Evolutionary conservation across 53 echinoderm and acorn worm genomes (phyloP).

Genomic region (Crossaster papposus): DNA sequence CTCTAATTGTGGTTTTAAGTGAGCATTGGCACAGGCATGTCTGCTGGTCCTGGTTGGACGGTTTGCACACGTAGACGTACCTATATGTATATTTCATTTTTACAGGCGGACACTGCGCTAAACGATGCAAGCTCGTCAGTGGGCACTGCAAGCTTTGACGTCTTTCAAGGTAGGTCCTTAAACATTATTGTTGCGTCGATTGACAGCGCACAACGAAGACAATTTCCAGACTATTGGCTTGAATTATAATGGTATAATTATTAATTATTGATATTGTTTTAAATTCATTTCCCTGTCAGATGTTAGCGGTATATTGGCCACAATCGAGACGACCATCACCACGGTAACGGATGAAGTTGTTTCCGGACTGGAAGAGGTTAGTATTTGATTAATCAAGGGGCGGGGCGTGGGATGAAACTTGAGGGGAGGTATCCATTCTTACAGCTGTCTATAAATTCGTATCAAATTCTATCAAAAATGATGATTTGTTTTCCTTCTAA

Average conservation of each 20-base stretch:
- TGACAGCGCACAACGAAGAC: no score
- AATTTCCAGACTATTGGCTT: neutral
- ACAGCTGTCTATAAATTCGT: neutral
- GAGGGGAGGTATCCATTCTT: no score
- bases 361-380: conserved; percentile 32
- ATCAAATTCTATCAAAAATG: neutral
- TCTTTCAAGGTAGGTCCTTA: conserved; percentile 46
- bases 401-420: no score
- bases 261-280: neutral
- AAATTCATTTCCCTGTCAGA: neutral
- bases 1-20: neutral
- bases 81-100: neutral
- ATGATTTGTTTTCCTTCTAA: neutral
- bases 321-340: neutral
- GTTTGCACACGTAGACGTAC: no score
- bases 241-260: no score
- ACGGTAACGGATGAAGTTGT: conserved; percentile 20
- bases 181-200: no score
- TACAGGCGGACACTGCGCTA: conserved; percentile 24
- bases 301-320: conserved; percentile 7
- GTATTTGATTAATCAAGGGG: neutral
- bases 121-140: neutral
- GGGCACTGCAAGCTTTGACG: neutral
- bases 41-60: no score
- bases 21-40: no score